Evolutionary conservation across 2,888 invertebrate genomes (phyloP).

Genomic region (Esperia sulphurella): DNA sequence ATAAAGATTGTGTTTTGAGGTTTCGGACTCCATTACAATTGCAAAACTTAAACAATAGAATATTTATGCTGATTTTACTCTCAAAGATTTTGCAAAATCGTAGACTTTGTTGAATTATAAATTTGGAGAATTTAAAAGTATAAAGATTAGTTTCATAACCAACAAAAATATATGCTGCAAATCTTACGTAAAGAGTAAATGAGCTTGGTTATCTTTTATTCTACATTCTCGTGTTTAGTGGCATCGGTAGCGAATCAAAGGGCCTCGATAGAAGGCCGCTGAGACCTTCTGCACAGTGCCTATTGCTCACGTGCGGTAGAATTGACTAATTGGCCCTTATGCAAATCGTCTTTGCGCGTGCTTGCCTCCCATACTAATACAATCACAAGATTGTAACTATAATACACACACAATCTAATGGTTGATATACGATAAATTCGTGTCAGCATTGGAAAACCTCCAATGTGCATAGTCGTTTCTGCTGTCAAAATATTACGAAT

Average conservation of each 20-base stretch:
- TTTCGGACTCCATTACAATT: not conserved
- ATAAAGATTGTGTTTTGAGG: not conserved
- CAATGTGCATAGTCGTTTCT: too few species aligned
- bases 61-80: not conserved
- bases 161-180: not conserved
- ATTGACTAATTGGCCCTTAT: slow-evolving; percentile 66
- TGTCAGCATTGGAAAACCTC: not conserved
- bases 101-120: not conserved
- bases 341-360: slow-evolving; percentile 63
- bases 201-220: slow-evolving; percentile 6
- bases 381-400: not conserved
- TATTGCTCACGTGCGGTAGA: slow-evolving; percentile 52
- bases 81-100: not conserved
- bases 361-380: slow-evolving; percentile 14
- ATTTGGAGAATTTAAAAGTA: not conserved
- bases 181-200: slow-evolving; percentile 4
- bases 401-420: not conserved
- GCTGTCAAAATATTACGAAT: too few species aligned
- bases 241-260: slow-evolving; percentile 63
- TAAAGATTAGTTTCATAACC: not conserved
- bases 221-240: slow-evolving; percentile 22
- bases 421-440: not conserved
- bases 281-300: slow-evolving; percentile 57
- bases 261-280: slow-evolving; percentile 66
- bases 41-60: not conserved